These are phyloP conservation scores for Melanostigma gelatinosum DNA, from an alignment of 2,113 vertebrate genomes.

Conservation along the genomic window DNA sequence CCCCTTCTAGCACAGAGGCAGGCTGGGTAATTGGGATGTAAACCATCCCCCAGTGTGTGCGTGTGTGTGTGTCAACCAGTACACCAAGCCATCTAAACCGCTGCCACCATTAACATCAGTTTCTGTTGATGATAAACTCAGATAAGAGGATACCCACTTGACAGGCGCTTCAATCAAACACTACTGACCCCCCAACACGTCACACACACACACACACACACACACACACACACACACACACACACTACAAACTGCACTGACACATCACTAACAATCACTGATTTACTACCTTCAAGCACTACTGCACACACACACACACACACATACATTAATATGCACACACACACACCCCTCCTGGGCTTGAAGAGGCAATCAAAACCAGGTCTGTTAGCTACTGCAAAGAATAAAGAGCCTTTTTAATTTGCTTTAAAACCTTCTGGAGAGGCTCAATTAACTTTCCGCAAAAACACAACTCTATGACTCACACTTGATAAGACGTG, in stretches of 20 bases:
- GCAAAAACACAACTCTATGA: constrained; percentile 45
- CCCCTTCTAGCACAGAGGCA: constrained; percentile 47
- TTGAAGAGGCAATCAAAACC: constrained; percentile 47
- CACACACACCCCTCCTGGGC: constrained; percentile 11
- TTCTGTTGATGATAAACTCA: constrained; percentile 55
- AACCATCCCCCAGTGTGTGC: constrained; percentile 48
- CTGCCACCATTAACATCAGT: constrained; percentile 38
- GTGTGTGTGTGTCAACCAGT: constrained; percentile 11
- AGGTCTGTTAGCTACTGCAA: constrained; percentile 43
- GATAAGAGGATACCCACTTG: constrained; percentile 45
- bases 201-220: constrained; percentile 6
- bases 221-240: constrained; percentile 11
- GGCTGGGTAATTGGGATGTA: constrained; percentile 71
- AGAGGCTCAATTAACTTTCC: constrained; percentile 58
- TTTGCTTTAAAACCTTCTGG: constrained; percentile 59
- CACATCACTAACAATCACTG: constrained; percentile 22
- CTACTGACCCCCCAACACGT: neutral
- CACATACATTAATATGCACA: neutral
- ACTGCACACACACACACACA: neutral
- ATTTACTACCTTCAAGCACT: constrained; percentile 23
- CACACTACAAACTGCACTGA: neutral
- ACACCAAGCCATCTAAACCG: constrained; percentile 40
- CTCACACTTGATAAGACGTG: constrained; percentile 35
- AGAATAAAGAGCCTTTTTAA: constrained; percentile 50
- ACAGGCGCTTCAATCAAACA: constrained; percentile 23